Conservation (phyloP, 2,888 invertebrate genomes). For the Coelinius sp. region DNA sequence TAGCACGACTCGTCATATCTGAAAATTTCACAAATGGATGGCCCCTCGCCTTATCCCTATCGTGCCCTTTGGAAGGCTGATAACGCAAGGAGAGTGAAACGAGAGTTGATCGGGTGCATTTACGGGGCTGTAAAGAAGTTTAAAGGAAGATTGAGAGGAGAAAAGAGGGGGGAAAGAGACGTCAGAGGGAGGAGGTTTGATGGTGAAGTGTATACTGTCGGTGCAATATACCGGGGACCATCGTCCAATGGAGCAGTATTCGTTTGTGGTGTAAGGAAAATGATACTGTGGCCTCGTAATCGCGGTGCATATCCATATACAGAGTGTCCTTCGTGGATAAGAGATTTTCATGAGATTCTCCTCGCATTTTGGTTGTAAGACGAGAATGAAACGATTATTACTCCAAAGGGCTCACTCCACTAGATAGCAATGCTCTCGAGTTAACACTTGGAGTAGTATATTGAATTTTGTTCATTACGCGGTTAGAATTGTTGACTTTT, state of each 20-base stretch:
- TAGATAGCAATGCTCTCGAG: not conserved
- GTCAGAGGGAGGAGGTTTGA: too few species aligned
- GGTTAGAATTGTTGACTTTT: not conserved
- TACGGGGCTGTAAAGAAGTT: constrained; percentile 3
- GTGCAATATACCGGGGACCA: not conserved
- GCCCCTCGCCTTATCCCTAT: not conserved
- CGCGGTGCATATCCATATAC: not conserved
- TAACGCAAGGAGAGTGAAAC: not conserved
- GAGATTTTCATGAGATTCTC: constrained; percentile 1
- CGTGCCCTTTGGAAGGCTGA: not conserved
- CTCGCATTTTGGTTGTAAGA: not conserved
- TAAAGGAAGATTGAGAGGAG: not conserved
- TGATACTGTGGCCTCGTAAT: not conserved
- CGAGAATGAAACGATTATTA: not conserved
- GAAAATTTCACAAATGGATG: too few species aligned
- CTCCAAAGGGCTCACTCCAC: not conserved
- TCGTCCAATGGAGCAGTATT: not conserved
- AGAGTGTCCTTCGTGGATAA: not conserved
- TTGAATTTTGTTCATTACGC: not conserved
- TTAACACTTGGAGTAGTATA: not conserved
- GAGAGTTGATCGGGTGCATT: not conserved
- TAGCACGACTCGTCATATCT: too few species aligned
- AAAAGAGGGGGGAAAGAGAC: not conserved
- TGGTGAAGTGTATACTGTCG: not conserved
- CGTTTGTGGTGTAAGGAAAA: not conserved